A percentile compares a stretch with the other conserved stretches of the same genome.
Conservation (phyloP, 2,113 vertebrate genomes). For the Hypocryptadius cinnamomeus region DNA sequence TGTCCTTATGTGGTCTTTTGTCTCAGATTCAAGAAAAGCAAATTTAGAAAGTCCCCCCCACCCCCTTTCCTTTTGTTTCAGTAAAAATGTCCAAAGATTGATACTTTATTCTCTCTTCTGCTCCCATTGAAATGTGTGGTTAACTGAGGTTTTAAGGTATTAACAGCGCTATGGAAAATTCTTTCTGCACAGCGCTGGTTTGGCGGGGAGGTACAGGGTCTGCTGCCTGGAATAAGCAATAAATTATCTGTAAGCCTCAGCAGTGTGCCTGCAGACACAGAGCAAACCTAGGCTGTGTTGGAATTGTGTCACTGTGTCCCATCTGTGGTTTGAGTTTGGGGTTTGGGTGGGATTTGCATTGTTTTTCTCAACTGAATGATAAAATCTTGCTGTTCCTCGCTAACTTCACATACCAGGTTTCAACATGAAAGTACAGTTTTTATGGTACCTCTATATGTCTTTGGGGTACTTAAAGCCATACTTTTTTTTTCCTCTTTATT, state of each 20-base stretch:
- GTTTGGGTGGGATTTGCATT: neutral
- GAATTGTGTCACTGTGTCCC: neutral
- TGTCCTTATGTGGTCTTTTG: rapidly evolving
- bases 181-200: neutral
- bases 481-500: neutral
- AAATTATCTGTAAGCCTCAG: neutral
- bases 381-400: neutral
- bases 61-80: neutral
- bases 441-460: neutral
- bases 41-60: neutral
- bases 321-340: neutral
- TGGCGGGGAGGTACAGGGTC: neutral
- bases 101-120: neutral
- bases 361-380: neutral
- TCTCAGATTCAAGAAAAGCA: neutral
- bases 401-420: neutral
- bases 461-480: neutral
- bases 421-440: neutral
- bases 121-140: neutral
- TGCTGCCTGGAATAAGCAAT: neutral
- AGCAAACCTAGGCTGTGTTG: neutral
- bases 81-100: neutral
- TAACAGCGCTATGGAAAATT: neutral
- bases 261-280: neutral
- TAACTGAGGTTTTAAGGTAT: neutral